Evolutionary conservation across 2,113 vertebrate genomes (phyloP).

Genomic region (Athene cunicularia): DNA sequence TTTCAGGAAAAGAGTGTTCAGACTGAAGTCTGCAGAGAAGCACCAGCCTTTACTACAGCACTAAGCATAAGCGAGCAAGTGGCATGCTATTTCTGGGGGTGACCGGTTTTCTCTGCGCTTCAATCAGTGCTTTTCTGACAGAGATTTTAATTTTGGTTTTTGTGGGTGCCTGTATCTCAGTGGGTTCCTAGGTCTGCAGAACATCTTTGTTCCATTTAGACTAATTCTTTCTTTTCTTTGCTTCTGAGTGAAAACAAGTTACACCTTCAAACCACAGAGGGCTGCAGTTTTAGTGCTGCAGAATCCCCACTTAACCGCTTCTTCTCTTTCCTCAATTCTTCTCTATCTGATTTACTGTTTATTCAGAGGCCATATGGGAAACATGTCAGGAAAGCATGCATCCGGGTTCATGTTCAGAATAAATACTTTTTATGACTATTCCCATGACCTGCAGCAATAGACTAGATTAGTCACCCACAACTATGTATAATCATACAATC

Average conservation of each 20-base stretch:
- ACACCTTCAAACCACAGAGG: background rate
- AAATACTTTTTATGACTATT: constrained; percentile 66
- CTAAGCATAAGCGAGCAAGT: background rate
- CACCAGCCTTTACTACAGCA: background rate
- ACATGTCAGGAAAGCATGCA: background rate
- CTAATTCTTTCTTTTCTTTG: background rate
- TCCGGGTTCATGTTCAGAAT: constrained; percentile 55
- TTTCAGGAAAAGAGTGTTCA: background rate
- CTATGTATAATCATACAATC: constrained; percentile 42
- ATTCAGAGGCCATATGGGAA: constrained; percentile 55
- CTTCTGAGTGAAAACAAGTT: background rate
- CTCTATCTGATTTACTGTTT: constrained; percentile 50
- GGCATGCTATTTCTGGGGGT: background rate
- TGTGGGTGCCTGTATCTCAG: background rate
- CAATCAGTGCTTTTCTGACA: background rate
- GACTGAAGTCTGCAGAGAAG: background rate
- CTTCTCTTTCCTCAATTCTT: constrained; percentile 22
- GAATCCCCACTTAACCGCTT: background rate
- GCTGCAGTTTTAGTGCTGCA: background rate
- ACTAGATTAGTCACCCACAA: constrained; percentile 62
- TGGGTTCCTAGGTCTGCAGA: background rate
- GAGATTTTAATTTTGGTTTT: background rate
- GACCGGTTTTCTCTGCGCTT: background rate
- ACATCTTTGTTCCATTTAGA: background rate
- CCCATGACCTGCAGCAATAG: constrained; percentile 67